Evolutionary conservation across 2,888 invertebrate species (phyloP).

Genomic region (Nemurella pictetii): DNA sequence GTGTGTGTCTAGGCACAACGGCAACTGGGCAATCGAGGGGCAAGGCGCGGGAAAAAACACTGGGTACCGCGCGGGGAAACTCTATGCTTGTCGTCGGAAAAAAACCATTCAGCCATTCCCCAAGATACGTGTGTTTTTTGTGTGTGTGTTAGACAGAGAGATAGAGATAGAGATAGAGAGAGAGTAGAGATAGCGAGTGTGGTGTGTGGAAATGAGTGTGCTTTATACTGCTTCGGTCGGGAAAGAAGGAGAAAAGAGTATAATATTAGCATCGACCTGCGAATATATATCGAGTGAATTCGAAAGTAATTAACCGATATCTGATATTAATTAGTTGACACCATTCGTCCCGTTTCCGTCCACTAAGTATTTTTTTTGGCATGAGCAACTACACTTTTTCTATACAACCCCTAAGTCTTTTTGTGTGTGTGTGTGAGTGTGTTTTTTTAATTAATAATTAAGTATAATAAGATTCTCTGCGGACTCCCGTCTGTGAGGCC

Average conservation of each 20-base stretch:
- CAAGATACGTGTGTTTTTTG: too few species aligned
- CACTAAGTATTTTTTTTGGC: slow-evolving; percentile 1
- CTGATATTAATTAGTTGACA: neutral
- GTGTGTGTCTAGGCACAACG: neutral
- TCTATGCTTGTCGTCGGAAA: neutral
- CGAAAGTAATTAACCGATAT: slow-evolving; percentile 20
- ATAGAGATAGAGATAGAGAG: too few species aligned
- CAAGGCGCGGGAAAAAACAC: too few species aligned
- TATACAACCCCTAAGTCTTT: slow-evolving; percentile 20
- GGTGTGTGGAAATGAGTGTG: neutral
- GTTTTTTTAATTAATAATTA: slow-evolving; percentile 3
- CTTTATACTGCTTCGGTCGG: slow-evolving; percentile 15
- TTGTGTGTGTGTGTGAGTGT: slow-evolving; percentile 4
- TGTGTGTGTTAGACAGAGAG: too few species aligned
- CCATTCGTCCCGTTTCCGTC: neutral
- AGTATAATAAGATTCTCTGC: neutral
- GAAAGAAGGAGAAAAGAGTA: slow-evolving; percentile 7
- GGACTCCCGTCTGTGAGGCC: neutral
- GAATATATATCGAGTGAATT: neutral
- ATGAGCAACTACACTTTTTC: slow-evolving; percentile 24
- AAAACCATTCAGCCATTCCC: neutral
- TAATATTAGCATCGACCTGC: neutral
- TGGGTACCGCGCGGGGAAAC: too few species aligned
- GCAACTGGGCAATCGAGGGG: neutral
- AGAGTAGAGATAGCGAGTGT: too few species aligned